A percentile compares a stretch with the other conserved stretches of the same genome.
Conservation (phyloP, 2,113 vertebrate genomes). For the Excalfactoria chinensis region DNA sequence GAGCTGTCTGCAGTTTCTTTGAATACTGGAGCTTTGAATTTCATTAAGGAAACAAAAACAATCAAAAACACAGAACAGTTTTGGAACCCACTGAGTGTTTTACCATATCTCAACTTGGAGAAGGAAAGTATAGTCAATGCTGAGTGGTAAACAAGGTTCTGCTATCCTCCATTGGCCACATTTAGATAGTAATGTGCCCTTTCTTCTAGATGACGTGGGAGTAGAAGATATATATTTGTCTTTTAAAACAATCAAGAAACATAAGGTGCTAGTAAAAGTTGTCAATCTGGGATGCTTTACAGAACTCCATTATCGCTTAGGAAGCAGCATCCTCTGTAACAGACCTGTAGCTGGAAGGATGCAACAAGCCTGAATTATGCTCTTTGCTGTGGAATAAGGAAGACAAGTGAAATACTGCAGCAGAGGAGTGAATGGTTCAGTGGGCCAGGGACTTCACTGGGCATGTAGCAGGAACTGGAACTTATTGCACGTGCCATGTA, state of each 20-base stretch:
- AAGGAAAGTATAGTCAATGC: neutral
- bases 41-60: slow-evolving; percentile 23
- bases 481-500: fast-evolving
- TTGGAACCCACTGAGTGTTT: neutral
- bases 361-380: neutral
- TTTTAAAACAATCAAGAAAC: neutral
- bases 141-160: neutral
- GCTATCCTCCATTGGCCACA: neutral
- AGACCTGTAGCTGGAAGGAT: neutral
- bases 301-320: neutral
- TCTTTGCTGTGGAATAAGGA: neutral
- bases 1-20: slow-evolving; percentile 8
- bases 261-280: neutral
- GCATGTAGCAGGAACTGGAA: neutral
- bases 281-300: neutral
- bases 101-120: neutral
- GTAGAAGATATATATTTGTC: neutral
- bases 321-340: neutral
- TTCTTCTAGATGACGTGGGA: neutral
- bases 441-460: neutral
- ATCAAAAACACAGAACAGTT: neutral
- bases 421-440: neutral
- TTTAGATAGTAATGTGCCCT: neutral
- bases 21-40: neutral
- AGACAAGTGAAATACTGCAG: neutral